A percentile compares a stretch with the other conserved stretches of the same genome.
Evolutionary conservation across 2,888 invertebrate species (phyloP).

Genomic region (Andrena chrysosceles): DNA sequence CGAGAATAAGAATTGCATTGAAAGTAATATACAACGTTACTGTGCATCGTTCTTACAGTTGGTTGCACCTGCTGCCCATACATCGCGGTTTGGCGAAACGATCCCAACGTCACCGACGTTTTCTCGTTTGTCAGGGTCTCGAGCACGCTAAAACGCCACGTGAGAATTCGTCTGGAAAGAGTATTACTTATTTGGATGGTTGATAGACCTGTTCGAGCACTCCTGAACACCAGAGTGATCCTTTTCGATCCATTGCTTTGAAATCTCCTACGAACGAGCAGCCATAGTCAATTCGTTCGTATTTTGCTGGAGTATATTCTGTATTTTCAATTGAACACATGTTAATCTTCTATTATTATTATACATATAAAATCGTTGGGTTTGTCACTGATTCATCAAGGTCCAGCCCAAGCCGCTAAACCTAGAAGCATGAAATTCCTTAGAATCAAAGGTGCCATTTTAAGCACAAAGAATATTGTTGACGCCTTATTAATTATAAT

Average conservation of each 20-base stretch:
- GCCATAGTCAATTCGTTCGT: no score
- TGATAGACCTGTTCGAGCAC: conserved; percentile 71
- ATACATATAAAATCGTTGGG: no score
- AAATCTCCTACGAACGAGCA: not conserved
- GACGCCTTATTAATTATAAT: no score
- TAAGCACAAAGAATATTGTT: no score
- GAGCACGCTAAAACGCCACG: conserved; percentile 34
- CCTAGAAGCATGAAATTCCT: no score
- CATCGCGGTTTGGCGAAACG: conserved; percentile 11
- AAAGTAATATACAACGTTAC: conserved; percentile 1
- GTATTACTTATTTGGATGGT: conserved; percentile 75
- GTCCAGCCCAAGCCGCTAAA: no score
- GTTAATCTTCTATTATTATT: no score
- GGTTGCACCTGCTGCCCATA: conserved; percentile 13
- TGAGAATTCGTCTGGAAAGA: conserved; percentile 54
- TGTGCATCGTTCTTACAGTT: not conserved
- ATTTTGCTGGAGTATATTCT: no score
- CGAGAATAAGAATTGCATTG: not conserved
- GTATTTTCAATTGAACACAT: no score
- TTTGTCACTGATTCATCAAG: no score
- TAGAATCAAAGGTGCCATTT: no score
- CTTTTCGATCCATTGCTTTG: conserved; percentile 21
- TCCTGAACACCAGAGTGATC: conserved; percentile 42
- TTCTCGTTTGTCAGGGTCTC: conserved; percentile 45
- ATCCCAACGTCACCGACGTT: conserved; percentile 21